Base-by-base conservation (phyloP, 2,888 invertebrate genomes). In the Eumacrocentrus americanus region DNA sequence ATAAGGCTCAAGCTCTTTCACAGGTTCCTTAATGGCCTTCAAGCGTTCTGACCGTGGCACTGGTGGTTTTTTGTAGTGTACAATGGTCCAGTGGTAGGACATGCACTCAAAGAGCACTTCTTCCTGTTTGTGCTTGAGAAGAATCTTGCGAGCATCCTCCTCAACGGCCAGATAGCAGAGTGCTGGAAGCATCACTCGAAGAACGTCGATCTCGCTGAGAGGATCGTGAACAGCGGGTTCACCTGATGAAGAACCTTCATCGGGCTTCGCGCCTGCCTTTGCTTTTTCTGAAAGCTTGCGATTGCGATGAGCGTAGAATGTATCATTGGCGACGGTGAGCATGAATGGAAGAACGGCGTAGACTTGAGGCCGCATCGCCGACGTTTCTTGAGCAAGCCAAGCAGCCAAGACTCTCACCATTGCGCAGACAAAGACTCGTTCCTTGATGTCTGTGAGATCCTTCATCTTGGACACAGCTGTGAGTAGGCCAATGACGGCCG, bases 301-400 rank as follows among this genome's bases (percentile, higher is more conserved):
- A 50, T 89, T 82, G 73, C 89, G 86, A 64, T 86, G 83, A 1
- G 91, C 90, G 74, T 90, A 88, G 81, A 93, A 94, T 0, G 91
- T 90, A 72, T 93, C 91, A 82, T 92, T 93, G 11, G 90, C 90
- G 29, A 93, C 80, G 42, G 88, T 85, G 59, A 95, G 85, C 76
- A 95, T 88, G 77, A 89, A 94, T 6, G 95, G 95, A 34, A 95
- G 82, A 18, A 95, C 82, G 60, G 89, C 86, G 75, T 91, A 92
- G 37, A 95, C 87, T 77, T 92, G 92, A 42, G 90, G 87, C 29
- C 93, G 87, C 90, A 94, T 90, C 0, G 94, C 92, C 1, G 91
- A 89, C 0, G 94, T 93, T 82, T 95, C 95, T 81, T 94, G 94
- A 0, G 93, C 92, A 71, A 95, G 82, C 94, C 94, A 95, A n/a